Percentiles rank a stretch among this genome's conserved stretches.
Conservation (phyloP, 1,140 invertebrate species). For the Drosophila lini region DNA sequence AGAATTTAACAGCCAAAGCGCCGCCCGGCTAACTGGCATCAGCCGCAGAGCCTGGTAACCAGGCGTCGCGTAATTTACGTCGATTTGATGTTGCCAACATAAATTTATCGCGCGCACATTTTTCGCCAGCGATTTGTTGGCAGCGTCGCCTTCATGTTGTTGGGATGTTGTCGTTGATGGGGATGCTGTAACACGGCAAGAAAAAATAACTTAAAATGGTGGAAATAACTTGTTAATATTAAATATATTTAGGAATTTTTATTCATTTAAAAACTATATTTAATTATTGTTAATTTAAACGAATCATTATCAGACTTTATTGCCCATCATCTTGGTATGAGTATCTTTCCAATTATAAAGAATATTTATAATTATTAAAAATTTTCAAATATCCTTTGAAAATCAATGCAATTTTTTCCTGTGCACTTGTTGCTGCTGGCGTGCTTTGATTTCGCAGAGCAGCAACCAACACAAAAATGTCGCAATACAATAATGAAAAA, state of each 20-base stretch:
- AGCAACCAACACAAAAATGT: conserved; percentile 76
- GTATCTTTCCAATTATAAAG: not conserved
- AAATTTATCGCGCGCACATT: conserved; percentile 79
- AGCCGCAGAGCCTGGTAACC: conserved; percentile 36
- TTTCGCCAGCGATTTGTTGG: conserved; percentile 74
- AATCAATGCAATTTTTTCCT: not conserved
- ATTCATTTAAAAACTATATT: too few relatives aligned
- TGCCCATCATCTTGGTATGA: not conserved
- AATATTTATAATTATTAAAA: not conserved
- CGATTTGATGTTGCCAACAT: conserved; percentile 81
- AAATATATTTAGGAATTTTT: not conserved
- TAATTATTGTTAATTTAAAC: too few relatives aligned
- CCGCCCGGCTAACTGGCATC: conserved; percentile 58
- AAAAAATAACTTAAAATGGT: not conserved
- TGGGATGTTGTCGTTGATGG: conserved; percentile 57
- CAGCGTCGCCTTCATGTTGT: conserved; percentile 60
- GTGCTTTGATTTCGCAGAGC: conserved; percentile 78
- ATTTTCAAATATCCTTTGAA: not conserved
- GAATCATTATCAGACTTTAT: too few relatives aligned
- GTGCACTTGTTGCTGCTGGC: conserved; percentile 46
- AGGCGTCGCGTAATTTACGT: conserved; percentile 79
- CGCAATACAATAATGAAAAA: conserved; percentile 82
- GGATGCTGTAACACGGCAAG: conserved; percentile 14
- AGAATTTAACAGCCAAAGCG: conserved; percentile 82
- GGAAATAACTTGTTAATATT: not conserved